These are phyloP conservation scores for Andricus quercusramuli DNA, from an alignment of 2,888 invertebrate species.

Conservation along the genomic window DNA sequence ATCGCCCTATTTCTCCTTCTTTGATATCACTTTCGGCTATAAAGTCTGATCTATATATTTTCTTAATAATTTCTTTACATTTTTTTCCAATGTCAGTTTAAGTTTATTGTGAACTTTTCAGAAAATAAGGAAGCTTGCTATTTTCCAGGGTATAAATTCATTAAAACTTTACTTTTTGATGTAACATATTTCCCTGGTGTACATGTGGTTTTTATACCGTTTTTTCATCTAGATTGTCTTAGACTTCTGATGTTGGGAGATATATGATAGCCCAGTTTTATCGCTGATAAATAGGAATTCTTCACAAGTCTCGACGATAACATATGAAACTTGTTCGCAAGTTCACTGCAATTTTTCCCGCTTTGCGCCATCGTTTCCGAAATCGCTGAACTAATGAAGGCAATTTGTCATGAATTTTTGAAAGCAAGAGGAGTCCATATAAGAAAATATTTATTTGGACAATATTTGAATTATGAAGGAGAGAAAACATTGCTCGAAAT, in stretches of 20 bases:
- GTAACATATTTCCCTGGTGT: conserved; percentile 34
- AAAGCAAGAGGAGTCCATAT: background rate
- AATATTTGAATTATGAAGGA: too few species aligned
- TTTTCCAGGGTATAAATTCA: conserved; percentile 5
- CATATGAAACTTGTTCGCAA: conserved; percentile 37
- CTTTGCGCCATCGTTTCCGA: background rate
- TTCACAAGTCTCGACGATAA: conserved; percentile 31
- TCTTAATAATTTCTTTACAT: background rate
- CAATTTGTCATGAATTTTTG: conserved; percentile 32
- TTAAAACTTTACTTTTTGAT: conserved; percentile 33
- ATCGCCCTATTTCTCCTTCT: too few species aligned
- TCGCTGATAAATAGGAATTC: conserved; percentile 39
- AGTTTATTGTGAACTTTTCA: background rate
- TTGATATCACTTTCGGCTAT: too few species aligned
- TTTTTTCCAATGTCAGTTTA: background rate
- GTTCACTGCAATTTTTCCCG: conserved; percentile 32
- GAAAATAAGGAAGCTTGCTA: background rate
- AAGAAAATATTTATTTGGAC: background rate
- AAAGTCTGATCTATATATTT: too few species aligned
- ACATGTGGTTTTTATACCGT: background rate
- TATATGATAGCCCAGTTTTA: conserved; percentile 37
- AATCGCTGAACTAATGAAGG: conserved; percentile 29
- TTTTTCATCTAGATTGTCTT: conserved; percentile 25
- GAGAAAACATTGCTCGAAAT: background rate
- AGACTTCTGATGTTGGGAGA: conserved; percentile 34